Base-by-base conservation (phyloP, 2,888 invertebrate genomes). In the Mamestra brassicae region DNA sequence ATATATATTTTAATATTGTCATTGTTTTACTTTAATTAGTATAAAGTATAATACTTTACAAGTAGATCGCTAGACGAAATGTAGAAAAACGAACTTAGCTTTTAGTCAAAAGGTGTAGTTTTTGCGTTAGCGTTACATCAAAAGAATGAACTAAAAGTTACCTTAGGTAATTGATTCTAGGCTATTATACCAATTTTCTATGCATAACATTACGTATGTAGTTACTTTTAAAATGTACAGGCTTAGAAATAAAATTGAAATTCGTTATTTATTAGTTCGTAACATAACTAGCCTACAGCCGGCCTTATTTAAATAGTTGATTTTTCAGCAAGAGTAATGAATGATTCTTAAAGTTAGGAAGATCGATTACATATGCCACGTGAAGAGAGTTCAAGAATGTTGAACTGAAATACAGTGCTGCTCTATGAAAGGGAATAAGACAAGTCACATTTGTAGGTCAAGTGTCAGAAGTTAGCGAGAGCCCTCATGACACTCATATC, bases 1-100 rank as follows among this genome's bases (percentile, higher is more conserved):
- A 94, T 95, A 94, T 89, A 93, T 94, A 94, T 91, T 91, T 94
- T 95, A 96, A 96, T 96, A 96, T 96, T 96, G 96, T 96, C 96
- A 96, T 95, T 94, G 93, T 94, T 94, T 94, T 94, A 93, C 50
- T 93, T 94, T 93, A 93, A 92, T 94, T 92, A 94, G 92, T 93
- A 92, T 93, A 93, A 95, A 76, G 63, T 86, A 71, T 77, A 87
- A 94, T 93, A 94, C 91, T 93, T 94, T 94, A 95, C 93, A 95
- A 94, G 89, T 93, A 94, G 88, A 90, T 90, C 90, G 90, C 94
- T 95, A 94, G 90, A 91, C 89, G 90, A 91, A 91, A 90, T 90
- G 89, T 91, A 91, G 89, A 92, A 90, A 92, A 93, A 92, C 88
- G 90, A 92, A 91, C 88, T 90, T 89, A 92, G 89, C 90, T 81